phyloP scores from a whole-genome alignment of 1,140 invertebrate genomes.

The Varroa destructor region DNA sequence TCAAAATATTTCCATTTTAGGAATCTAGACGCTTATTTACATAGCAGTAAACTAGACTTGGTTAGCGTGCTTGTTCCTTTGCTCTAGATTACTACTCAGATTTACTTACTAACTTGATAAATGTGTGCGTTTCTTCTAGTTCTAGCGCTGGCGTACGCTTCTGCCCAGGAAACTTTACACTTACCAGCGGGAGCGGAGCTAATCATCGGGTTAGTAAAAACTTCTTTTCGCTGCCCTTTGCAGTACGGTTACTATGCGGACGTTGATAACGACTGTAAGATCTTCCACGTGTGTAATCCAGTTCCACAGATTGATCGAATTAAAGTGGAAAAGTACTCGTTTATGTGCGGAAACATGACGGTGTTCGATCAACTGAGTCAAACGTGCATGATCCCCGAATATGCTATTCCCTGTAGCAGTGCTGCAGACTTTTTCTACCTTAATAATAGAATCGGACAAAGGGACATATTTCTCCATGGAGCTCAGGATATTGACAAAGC shows the following conservation, averaged over 20 bases:
- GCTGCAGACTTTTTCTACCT: conserved; percentile 38
- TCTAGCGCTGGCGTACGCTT: neutral
- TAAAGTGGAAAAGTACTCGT: conserved; percentile 34
- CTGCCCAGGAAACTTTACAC: conserved; percentile 29
- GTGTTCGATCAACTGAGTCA: conserved; percentile 36
- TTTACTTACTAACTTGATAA: neutral
- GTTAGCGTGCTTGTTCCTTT: no score
- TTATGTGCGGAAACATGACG: conserved; percentile 35
- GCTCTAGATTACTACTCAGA: no score
- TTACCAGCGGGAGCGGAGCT: conserved; percentile 34
- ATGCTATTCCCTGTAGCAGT: conserved; percentile 42
- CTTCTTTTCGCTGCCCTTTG: conserved; percentile 30
- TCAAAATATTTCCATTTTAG: no score
- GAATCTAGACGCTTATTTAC: no score
- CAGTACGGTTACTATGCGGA: conserved; percentile 32
- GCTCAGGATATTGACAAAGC: neutral
- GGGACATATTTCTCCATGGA: neutral
- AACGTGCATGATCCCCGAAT: conserved; percentile 37
- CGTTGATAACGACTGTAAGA: conserved; percentile 31
- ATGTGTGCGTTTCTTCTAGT: neutral
- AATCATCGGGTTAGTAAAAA: conserved; percentile 31
- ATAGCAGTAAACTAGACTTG: no score
- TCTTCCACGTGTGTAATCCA: conserved; percentile 33
- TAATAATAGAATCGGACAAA: conserved; percentile 27
- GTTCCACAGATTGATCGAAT: conserved; percentile 19